These are phyloP conservation scores for Limosa lapponica DNA, from an alignment of 2,797 vertebrate genomes.

Conservation along the genomic window DNA sequence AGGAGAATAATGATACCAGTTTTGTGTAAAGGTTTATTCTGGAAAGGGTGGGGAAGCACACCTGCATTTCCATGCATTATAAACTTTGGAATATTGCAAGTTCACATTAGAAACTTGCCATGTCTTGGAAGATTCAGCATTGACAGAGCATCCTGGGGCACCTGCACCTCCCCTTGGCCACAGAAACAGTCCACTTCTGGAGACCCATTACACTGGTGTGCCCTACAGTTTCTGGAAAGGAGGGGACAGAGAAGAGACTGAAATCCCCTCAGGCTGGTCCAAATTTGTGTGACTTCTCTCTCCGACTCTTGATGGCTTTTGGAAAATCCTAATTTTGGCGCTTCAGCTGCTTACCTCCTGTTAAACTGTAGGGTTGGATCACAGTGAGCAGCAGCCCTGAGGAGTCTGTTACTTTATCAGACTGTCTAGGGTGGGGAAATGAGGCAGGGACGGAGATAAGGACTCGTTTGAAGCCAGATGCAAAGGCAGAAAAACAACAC, in stretches of 20 bases:
- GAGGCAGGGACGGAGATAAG: neutral
- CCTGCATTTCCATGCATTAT: neutral
- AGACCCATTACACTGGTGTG: neutral
- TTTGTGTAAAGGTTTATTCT: neutral
- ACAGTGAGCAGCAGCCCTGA: neutral
- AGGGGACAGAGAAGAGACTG: neutral
- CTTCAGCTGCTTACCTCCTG: neutral
- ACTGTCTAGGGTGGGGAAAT: neutral
- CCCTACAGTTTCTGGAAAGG: neutral
- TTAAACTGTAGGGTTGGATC: neutral
- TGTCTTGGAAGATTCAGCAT: neutral
- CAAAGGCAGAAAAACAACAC: neutral
- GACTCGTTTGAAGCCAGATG: neutral
- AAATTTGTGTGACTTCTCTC: neutral
- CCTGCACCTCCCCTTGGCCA: too few species aligned
- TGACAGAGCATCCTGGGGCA: rapidly evolving
- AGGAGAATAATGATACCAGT: neutral
- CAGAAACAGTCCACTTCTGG: neutral
- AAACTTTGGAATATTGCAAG: neutral
- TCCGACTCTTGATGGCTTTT: neutral
- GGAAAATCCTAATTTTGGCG: neutral
- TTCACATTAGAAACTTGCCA: rapidly evolving
- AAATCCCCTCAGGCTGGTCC: neutral
- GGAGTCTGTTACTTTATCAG: neutral
- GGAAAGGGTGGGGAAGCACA: neutral